Conservation (phyloP, 2,888 invertebrate genomes). For the Kuschelorhynchus macadamiae region DNA sequence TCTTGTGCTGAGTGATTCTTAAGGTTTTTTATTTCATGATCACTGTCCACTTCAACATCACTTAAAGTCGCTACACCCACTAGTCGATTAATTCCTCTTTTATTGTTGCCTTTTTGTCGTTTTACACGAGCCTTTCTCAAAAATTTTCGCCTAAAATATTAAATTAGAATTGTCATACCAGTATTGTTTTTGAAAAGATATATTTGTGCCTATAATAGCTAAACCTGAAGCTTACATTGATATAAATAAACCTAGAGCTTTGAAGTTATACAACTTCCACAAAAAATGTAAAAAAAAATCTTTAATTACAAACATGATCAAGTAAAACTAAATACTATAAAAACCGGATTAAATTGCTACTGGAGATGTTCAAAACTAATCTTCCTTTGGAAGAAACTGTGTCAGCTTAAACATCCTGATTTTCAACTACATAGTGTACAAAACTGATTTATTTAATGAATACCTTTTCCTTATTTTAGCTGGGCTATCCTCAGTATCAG, state of each 20-base stretch:
- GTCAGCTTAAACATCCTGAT: too few species aligned
- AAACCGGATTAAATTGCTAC: too few species aligned
- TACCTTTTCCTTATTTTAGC: slow-evolving; percentile 64
- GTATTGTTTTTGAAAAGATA: not conserved
- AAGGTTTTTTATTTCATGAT: slow-evolving; percentile 63
- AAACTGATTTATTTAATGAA: not conserved
- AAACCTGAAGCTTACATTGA: too few species aligned
- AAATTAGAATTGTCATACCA: slow-evolving; percentile 6
- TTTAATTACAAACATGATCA: too few species aligned
- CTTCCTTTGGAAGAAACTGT: too few species aligned
- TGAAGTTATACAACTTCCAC: too few species aligned
- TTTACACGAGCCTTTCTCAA: slow-evolving; percentile 76
- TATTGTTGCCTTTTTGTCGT: slow-evolving; percentile 65
- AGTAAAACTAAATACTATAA: too few species aligned
- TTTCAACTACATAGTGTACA: too few species aligned
- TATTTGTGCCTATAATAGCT: too few species aligned
- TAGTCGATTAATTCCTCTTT: slow-evolving; percentile 48
- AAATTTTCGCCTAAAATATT: slow-evolving; percentile 68
- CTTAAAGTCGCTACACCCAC: slow-evolving; percentile 63
- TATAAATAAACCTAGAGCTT: too few species aligned
- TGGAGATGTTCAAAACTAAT: too few species aligned
- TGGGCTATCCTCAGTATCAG: slow-evolving; percentile 69
- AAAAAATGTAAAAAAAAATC: too few species aligned
- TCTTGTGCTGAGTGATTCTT: slow-evolving; percentile 57
- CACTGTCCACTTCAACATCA: slow-evolving; percentile 66